Conservation (phyloP, 2,888 invertebrate genomes). For the Heterodera filipjevi region DNA sequence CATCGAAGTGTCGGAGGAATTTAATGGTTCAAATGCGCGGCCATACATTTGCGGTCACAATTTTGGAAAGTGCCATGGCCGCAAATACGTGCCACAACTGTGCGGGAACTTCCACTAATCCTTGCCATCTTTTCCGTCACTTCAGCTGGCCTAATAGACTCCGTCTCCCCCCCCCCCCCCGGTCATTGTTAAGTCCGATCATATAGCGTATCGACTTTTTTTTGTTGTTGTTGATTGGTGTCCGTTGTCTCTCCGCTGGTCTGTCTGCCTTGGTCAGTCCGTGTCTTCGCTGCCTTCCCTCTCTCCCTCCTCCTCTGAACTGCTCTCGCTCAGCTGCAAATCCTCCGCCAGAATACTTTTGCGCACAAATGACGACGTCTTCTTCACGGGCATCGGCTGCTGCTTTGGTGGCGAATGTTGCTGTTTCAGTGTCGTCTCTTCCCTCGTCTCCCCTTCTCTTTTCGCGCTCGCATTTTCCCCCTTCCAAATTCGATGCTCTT, state of each 20-base stretch:
- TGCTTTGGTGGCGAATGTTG: neutral
- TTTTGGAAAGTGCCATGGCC: too few relatives aligned
- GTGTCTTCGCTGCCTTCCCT: neutral
- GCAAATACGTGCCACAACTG: too few relatives aligned
- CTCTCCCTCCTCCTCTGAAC: neutral
- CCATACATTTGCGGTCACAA: too few relatives aligned
- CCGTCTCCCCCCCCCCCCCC: too few relatives aligned
- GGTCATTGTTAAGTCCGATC: too few relatives aligned
- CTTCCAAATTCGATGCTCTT: neutral
- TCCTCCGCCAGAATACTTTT: constrained; percentile 27
- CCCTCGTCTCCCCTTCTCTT: neutral
- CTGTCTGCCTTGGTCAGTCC: neutral
- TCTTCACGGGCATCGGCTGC: constrained; percentile 5
- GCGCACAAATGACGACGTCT: neutral
- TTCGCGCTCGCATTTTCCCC: neutral
- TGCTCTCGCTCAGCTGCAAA: constrained; percentile 28
- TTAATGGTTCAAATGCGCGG: too few relatives aligned
- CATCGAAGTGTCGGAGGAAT: too few relatives aligned
- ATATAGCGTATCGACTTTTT: too few relatives aligned
- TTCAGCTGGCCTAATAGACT: too few relatives aligned
- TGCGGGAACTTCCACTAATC: too few relatives aligned
- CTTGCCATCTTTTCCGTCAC: too few relatives aligned
- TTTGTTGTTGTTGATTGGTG: too few relatives aligned
- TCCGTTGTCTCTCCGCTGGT: neutral
- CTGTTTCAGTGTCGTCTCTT: neutral